These are phyloP conservation scores for Vespertilio murinus DNA, from an alignment of 2,797 vertebrate genomes.

Conservation along the genomic window DNA sequence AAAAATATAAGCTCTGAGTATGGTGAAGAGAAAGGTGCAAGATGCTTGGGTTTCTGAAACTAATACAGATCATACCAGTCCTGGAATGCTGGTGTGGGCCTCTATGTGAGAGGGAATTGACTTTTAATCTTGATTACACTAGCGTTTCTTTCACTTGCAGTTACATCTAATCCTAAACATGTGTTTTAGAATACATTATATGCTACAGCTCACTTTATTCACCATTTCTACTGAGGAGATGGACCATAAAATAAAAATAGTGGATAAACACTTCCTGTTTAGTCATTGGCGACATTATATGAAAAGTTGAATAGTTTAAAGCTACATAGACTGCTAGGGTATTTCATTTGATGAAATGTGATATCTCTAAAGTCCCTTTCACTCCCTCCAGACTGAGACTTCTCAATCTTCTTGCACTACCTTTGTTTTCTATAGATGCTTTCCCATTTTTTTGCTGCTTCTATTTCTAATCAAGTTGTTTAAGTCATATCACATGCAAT, in stretches of 20 bases:
- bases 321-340: rapidly evolving
- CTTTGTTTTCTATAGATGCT: not conserved
- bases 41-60: not conserved
- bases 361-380: not conserved
- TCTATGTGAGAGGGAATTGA: not conserved
- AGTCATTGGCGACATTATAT: not conserved
- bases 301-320: not conserved
- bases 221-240: not conserved
- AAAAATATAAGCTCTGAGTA: not conserved
- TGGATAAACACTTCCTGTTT: not conserved
- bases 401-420: not conserved
- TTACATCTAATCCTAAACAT: not conserved
- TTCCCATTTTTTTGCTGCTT: not conserved
- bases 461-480: not conserved
- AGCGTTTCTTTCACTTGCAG: not conserved
- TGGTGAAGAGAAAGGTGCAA: not conserved
- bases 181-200: not conserved
- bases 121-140: not conserved
- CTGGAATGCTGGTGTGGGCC: not conserved
- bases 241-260: not conserved
- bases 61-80: not conserved
- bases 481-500: not conserved
- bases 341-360: not conserved
- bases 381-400: not conserved
- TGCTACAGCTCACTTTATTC: not conserved